phyloP scores from a whole-genome alignment of 2,113 vertebrate genomes.

The Forbesichthys papilliferus region DNA sequence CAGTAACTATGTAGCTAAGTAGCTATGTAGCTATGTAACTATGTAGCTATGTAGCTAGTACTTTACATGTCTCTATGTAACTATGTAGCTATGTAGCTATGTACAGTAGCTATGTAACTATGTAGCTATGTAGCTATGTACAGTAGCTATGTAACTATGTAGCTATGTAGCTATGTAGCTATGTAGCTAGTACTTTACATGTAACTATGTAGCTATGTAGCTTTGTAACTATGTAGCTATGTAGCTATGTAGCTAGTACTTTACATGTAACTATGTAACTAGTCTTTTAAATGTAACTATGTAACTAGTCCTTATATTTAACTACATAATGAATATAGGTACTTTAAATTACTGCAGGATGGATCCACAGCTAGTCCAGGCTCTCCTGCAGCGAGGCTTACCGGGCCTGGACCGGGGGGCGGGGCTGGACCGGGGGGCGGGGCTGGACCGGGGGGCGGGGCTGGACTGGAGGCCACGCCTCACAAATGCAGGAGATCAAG shows the following conservation, averaged over 20 bases:
- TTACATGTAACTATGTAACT: background rate
- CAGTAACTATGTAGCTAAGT: too few species aligned
- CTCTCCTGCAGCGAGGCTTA: slow-evolving; percentile 64
- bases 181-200: too few species aligned
- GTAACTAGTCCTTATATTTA: background rate
- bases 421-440: background rate
- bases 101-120: too few species aligned
- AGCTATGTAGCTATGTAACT: too few species aligned
- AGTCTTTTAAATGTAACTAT: background rate
- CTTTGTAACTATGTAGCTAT: background rate
- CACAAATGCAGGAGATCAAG: too few species aligned
- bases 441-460: background rate
- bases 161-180: too few species aligned
- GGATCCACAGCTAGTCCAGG: slow-evolving; percentile 72
- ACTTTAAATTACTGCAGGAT: slow-evolving; percentile 41
- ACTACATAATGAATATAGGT: background rate
- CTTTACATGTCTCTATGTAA: too few species aligned
- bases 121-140: background rate
- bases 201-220: too few species aligned
- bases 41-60: too few species aligned
- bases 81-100: too few species aligned
- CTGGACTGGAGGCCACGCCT: too few species aligned
- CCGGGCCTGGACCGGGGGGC: slow-evolving; percentile 37
- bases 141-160: background rate
- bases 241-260: background rate